Evolutionary conservation across 2,888 invertebrate species (phyloP).

Genomic region (Allolobophora icterica): DNA sequence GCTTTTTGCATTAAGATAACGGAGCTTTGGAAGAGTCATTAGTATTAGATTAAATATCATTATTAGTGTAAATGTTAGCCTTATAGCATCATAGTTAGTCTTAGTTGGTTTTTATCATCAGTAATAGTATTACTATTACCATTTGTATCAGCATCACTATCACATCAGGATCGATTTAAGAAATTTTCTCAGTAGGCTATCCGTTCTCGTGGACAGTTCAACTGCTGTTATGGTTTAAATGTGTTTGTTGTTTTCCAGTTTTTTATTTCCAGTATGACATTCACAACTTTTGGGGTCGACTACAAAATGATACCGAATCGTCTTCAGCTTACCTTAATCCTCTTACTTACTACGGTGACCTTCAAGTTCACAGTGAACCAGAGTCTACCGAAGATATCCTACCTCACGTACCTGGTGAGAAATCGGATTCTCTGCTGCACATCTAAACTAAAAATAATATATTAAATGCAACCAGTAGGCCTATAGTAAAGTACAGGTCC

Average conservation of each 20-base stretch:
- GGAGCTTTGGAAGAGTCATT: too few relatives aligned
- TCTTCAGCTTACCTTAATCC: constrained; percentile 55
- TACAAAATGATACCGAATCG: constrained; percentile 51
- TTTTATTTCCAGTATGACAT: constrained; percentile 55
- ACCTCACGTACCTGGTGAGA: constrained; percentile 59
- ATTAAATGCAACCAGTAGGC: background rate
- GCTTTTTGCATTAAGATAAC: too few relatives aligned
- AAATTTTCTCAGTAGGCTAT: too few relatives aligned
- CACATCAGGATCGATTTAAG: too few relatives aligned
- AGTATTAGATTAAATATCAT: too few relatives aligned
- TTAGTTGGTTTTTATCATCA: too few relatives aligned
- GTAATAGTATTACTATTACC: too few relatives aligned
- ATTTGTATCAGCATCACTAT: too few relatives aligned
- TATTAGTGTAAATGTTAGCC: too few relatives aligned
- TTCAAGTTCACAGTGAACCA: constrained; percentile 60
- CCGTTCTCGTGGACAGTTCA: background rate
- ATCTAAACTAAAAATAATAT: background rate
- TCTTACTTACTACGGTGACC: constrained; percentile 59
- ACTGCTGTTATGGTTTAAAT: background rate
- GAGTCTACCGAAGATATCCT: constrained; percentile 59
- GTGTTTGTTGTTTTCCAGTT: constrained; percentile 50
- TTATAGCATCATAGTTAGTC: too few relatives aligned
- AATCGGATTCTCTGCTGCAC: background rate
- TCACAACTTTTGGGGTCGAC: constrained; percentile 54
- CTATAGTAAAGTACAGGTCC: background rate